Conservation (phyloP, 2,797 vertebrate species). For the Mus caroli region DNA sequence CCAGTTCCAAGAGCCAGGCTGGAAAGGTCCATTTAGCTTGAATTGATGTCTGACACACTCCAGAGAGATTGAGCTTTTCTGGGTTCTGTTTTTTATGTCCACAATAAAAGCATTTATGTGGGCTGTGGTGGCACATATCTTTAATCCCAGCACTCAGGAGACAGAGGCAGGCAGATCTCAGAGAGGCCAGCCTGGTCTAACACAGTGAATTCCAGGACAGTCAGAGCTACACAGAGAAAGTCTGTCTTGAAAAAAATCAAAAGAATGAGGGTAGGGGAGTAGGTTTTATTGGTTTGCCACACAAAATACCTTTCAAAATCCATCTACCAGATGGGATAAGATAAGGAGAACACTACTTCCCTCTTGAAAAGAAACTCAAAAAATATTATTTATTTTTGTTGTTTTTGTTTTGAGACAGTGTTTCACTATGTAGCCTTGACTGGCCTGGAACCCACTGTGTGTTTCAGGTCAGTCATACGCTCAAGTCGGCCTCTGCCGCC, state of each 20-base stretch:
- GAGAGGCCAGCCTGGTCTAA: not conserved
- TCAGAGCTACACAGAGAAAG: not conserved
- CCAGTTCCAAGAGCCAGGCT: conserved; percentile 2
- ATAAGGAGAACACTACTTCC: not conserved
- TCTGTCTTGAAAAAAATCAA: not conserved
- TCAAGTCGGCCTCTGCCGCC: not conserved
- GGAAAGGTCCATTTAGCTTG: conserved; percentile 19
- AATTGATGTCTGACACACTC: not conserved
- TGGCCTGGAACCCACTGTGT: not conserved
- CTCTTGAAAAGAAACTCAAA: not conserved
- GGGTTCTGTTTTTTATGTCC: not conserved
- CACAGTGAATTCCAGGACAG: not conserved
- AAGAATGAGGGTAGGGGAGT: not conserved
- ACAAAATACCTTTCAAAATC: conserved; percentile 43
- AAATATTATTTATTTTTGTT: not conserved
- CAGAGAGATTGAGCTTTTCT: not conserved
- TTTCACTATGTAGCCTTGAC: not conserved
- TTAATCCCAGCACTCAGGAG: not conserved
- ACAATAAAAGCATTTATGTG: not conserved
- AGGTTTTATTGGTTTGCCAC: not conserved
- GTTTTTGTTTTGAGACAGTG: not conserved
- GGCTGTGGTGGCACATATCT: not conserved
- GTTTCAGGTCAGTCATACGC: not conserved
- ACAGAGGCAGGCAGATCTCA: not conserved
- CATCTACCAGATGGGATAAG: not conserved